Conservation (phyloP, 2,797 vertebrate genomes). For the Acanthiza pusilla region DNA sequence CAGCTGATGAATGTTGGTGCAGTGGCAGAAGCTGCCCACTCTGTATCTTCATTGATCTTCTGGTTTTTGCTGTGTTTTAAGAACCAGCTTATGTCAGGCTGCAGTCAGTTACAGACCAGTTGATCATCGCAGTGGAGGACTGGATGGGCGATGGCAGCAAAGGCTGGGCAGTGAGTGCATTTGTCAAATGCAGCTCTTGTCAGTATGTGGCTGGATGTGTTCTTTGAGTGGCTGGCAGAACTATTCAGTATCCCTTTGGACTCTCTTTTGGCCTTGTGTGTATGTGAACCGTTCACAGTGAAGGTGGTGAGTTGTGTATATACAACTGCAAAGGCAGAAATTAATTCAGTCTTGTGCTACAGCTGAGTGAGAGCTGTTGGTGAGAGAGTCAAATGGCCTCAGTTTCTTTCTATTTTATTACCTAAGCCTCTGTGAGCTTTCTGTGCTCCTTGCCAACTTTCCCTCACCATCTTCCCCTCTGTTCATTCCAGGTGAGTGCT, state of each 20-base stretch:
- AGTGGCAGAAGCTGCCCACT: not conserved
- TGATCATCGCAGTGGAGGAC: not conserved
- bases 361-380: not conserved
- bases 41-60: not conserved
- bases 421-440: not conserved
- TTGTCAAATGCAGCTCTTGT: not conserved
- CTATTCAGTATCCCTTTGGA: not conserved
- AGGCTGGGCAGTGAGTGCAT: accelerated
- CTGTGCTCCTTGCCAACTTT: not conserved
- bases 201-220: not conserved
- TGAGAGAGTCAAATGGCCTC: not conserved
- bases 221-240: not conserved
- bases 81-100: not conserved
- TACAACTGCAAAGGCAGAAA: not conserved
- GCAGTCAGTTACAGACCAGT: not conserved
- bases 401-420: not conserved
- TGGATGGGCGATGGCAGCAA: not conserved
- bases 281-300: not conserved
- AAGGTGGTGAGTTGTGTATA: not conserved
- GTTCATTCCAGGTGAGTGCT: not conserved
- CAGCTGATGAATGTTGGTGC: not conserved
- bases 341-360: not conserved
- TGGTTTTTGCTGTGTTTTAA: not conserved
- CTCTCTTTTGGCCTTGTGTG: not conserved
- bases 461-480: not conserved